phyloP scores from a whole-genome alignment of 2,797 vertebrate genomes.

The Buceros bicornis region DNA sequence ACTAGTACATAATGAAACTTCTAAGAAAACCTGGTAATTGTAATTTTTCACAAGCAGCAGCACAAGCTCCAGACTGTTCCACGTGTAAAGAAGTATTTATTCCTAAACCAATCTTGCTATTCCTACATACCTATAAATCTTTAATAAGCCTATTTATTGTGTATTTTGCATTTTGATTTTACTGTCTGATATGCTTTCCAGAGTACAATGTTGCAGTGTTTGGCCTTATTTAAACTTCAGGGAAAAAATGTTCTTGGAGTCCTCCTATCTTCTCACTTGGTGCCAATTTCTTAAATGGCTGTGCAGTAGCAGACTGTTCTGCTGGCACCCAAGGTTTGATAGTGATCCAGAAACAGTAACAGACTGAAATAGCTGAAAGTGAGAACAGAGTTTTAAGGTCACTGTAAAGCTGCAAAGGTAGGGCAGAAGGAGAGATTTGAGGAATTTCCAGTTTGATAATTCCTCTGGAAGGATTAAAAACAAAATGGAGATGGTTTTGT shows the following conservation, averaged over 20 bases:
- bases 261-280: background rate
- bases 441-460: background rate
- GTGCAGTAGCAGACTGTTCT: background rate
- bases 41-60: background rate
- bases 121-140: background rate
- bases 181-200: background rate
- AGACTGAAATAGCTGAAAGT: constrained; percentile 54
- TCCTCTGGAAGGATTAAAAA: background rate
- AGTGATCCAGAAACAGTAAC: constrained; percentile 41
- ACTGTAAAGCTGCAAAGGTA: background rate
- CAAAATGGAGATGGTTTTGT: background rate
- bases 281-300: background rate
- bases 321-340: background rate
- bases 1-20: background rate
- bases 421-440: background rate
- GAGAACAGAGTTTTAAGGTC: constrained; percentile 43
- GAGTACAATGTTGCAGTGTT: background rate
- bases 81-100: background rate
- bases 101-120: background rate
- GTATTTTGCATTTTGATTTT: background rate
- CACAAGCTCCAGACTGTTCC: background rate
- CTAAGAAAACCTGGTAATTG: background rate
- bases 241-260: background rate
- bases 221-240: background rate
- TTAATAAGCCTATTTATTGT: background rate